Evolutionary conservation across 2,113 vertebrate genomes (phyloP).

Genomic region (Xyrauchen texanus): DNA sequence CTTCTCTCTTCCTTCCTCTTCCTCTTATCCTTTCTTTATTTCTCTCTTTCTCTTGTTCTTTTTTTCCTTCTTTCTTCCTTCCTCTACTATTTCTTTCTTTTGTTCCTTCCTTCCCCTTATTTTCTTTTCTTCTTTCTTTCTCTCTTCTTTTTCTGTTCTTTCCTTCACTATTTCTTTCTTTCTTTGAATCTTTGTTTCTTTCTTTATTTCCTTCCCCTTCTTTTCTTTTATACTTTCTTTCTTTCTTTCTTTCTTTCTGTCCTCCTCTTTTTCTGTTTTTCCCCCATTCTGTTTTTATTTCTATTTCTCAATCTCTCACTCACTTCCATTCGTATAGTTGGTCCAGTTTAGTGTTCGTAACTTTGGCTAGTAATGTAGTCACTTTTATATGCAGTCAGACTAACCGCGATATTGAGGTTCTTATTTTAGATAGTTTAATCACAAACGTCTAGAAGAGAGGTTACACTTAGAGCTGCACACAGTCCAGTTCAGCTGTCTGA

Average conservation of each 20-base stretch:
- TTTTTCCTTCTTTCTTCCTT: not conserved
- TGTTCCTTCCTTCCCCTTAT: not conserved
- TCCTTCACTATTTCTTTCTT: no score
- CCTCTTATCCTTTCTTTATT: not conserved
- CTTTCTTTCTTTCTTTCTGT: no score
- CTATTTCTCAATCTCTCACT: not conserved
- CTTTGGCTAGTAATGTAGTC: slow-evolving; percentile 43
- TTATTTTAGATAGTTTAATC: slow-evolving; percentile 62
- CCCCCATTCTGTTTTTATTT: not conserved
- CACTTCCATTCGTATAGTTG: not conserved
- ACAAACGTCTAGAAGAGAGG: slow-evolving; percentile 59
- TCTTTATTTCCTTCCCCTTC: no score
- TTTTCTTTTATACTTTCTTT: no score
- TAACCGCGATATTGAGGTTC: not conserved
- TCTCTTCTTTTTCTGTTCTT: not conserved
- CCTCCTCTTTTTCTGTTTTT: no score
- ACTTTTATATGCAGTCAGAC: slow-evolving; percentile 25
- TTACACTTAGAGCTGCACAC: slow-evolving; percentile 34
- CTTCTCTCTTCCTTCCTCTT: not conserved
- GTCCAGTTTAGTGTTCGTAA: not conserved
- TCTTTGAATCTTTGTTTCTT: no score
- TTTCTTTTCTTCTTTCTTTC: not conserved
- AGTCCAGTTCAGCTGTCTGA: slow-evolving; percentile 4
- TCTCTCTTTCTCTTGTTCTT: not conserved
- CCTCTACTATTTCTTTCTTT: no score